Conservation (phyloP, 2,888 invertebrate species). For the Leptura quadrifasciata region DNA sequence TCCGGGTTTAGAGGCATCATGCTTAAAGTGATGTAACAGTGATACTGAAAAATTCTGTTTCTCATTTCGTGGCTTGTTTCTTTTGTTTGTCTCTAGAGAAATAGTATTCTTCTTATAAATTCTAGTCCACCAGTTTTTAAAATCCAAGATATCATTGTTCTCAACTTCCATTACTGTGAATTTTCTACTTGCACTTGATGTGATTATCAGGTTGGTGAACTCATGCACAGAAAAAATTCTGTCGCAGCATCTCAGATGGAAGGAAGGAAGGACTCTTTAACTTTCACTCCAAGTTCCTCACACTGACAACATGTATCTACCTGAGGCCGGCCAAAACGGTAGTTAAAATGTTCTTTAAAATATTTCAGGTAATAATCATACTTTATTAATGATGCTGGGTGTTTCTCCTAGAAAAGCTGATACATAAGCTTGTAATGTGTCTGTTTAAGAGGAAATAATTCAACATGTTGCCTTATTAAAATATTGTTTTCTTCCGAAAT, state of each 20-base stretch:
- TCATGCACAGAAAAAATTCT: too few relatives aligned
- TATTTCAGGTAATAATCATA: too few relatives aligned
- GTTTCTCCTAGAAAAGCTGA: not conserved
- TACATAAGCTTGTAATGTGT: conserved; percentile 12
- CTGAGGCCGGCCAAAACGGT: too few relatives aligned
- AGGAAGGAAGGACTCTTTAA: conserved; percentile 14
- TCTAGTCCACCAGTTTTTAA: conserved; percentile 14
- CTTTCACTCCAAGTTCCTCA: conserved; percentile 18
- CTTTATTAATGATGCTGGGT: not conserved
- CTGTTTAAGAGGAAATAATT: not conserved
- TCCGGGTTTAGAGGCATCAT: conserved; percentile 18
- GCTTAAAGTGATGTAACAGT: conserved; percentile 16
- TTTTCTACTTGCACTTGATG: conserved; percentile 14
- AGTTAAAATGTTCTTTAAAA: conserved; percentile 10
- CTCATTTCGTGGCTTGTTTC: conserved; percentile 9
- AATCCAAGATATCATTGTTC: conserved; percentile 10
- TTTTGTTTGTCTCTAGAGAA: conserved; percentile 20
- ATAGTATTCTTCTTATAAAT: conserved; percentile 17
- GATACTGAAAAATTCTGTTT: conserved; percentile 16
- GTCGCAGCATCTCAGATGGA: conserved; percentile 8
- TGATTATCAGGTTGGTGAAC: conserved; percentile 21
- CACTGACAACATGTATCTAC: not conserved
- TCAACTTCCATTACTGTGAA: conserved; percentile 15
- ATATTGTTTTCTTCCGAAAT: not conserved
- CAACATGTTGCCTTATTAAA: conserved; percentile 5